Conservation (phyloP, 2,113 vertebrate genomes). For the Sus scrofa region T2T-Sscrofa CM000812.6:169330501-169331000, state of each 20-base stretch:
- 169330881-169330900: not conserved
- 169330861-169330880: not conserved
- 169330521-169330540: not conserved
- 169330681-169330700: not conserved
- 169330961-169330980: not conserved
- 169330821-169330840: not conserved
- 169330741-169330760: not conserved
- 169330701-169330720: too few species aligned
- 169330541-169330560: not conserved
- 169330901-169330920: not conserved
- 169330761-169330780: not conserved
- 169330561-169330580: not conserved
- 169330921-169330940: not conserved
- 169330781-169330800: not conserved
- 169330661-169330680: not conserved
- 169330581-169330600: not conserved
- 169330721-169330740: not conserved
- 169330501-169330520: not conserved
- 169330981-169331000: not conserved
- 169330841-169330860: not conserved
- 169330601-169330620: rapidly evolving
- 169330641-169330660: not conserved
- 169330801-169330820: not conserved
- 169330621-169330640: not conserved
- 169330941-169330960: not conserved